Evolutionary conservation across 2,113 vertebrate genomes (phyloP).

Genomic region (Deroptyus accipitrinus): DNA sequence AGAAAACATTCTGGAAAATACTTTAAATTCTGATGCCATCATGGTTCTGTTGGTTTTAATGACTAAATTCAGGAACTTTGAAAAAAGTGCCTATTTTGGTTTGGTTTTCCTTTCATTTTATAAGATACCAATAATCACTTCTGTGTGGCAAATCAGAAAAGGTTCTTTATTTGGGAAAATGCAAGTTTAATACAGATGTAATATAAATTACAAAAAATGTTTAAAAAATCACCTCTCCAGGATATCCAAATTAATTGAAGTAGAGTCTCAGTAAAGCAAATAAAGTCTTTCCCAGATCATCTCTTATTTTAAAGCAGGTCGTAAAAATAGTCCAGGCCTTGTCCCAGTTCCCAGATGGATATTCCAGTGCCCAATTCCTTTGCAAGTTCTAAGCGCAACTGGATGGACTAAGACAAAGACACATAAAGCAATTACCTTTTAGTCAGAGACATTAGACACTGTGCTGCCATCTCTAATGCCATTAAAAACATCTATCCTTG

Average conservation of each 20-base stretch:
- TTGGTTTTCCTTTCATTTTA: neutral
- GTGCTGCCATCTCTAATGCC: neutral
- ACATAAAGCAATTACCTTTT: neutral
- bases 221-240: slow-evolving; percentile 5
- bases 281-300: neutral
- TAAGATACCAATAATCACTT: neutral
- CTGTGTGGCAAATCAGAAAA: neutral
- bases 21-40: neutral
- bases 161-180: slow-evolving; percentile 55
- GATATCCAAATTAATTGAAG: neutral
- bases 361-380: slow-evolving; percentile 90
- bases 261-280: slow-evolving; percentile 10
- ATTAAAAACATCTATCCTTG: neutral
- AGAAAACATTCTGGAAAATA: neutral
- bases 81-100: neutral
- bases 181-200: neutral
- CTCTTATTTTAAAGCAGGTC: slow-evolving; percentile 85
- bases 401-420: slow-evolving; percentile 80
- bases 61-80: neutral
- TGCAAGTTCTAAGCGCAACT: slow-evolving; percentile 86
- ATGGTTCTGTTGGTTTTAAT: neutral
- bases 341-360: slow-evolving; percentile 97
- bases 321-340: slow-evolving; percentile 99
- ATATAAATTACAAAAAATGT: slow-evolving; percentile 34
- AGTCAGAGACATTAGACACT: neutral